These are phyloP conservation scores for Atherinosoma microstoma DNA, from an alignment of 2,797 vertebrate species.

Conservation along the genomic window DNA sequence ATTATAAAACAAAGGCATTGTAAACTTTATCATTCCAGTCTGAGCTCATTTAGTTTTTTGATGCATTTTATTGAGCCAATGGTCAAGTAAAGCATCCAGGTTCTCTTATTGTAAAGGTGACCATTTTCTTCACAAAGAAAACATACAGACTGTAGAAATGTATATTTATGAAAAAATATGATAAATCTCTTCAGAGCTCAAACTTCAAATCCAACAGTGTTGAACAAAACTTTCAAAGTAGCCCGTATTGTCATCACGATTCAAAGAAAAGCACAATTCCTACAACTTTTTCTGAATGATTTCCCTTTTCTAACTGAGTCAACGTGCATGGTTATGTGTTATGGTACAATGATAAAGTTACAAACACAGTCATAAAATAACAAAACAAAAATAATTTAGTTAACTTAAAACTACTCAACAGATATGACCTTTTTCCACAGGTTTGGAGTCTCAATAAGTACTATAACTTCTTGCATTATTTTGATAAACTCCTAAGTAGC, in stretches of 20 bases:
- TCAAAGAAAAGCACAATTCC: conserved; percentile 39
- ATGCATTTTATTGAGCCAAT: conserved; percentile 80
- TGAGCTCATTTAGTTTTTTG: conserved; percentile 28
- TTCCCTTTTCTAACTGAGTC: conserved; percentile 45
- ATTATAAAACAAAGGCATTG: neutral
- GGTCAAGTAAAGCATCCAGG: conserved; percentile 71
- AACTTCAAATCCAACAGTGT: conserved; percentile 63
- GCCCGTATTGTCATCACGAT: conserved; percentile 37
- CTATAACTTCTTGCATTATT: conserved; percentile 46
- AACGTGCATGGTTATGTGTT: conserved; percentile 26
- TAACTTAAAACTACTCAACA: conserved; percentile 81
- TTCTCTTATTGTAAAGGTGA: conserved; percentile 66
- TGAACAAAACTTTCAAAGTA: conserved; percentile 48
- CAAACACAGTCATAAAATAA: conserved; percentile 66
- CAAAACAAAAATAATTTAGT: conserved; percentile 84
- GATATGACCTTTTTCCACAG: conserved; percentile 76
- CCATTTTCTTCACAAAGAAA: conserved; percentile 59
- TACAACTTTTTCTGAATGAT: conserved; percentile 32
- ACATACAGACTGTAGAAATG: conserved; percentile 52
- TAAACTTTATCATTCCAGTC: neutral
- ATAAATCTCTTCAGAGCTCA: conserved; percentile 60
- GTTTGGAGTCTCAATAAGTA: conserved; percentile 63
- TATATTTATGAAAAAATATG: conserved; percentile 70
- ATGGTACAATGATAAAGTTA: conserved; percentile 59
- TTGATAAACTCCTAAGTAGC: conserved; percentile 63